These are phyloP conservation scores for Tympanoctomys barrerae DNA, from an alignment of 2,797 vertebrate genomes.

Conservation along the genomic window DNA sequence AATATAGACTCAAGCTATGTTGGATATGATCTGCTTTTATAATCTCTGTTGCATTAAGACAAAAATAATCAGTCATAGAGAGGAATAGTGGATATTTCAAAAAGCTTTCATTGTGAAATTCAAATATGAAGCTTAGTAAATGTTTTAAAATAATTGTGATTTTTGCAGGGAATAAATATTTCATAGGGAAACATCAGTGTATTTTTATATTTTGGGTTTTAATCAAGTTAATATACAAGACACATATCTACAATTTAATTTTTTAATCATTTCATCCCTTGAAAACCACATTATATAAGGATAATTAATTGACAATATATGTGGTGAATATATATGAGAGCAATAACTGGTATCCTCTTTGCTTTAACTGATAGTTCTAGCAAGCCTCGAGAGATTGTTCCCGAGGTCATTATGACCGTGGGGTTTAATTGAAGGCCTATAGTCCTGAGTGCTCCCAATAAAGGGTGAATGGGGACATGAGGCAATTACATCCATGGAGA, in stretches of 20 bases:
- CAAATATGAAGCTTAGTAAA: not conserved
- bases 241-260: not conserved
- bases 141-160: constrained; percentile 26
- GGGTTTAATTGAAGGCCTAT: not conserved
- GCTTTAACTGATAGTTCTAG: not conserved
- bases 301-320: not conserved
- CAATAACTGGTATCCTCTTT: not conserved
- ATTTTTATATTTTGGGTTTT: constrained; percentile 23
- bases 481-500: not conserved
- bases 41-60: not conserved
- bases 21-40: not conserved
- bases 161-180: constrained; percentile 53
- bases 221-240: not conserved
- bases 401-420: not conserved
- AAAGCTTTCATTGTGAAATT: constrained; percentile 25
- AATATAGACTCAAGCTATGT: not conserved
- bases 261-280: constrained; percentile 15
- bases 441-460: not conserved
- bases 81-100: not conserved
- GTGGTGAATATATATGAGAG: not conserved
- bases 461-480: not conserved
- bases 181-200: not conserved
- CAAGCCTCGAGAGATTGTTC: not conserved
- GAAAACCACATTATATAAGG: not conserved
- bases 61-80: not conserved